These are phyloP conservation scores for Psilopogon haemacephalus DNA, from an alignment of 2,113 vertebrate genomes.

Conservation along the genomic window DNA sequence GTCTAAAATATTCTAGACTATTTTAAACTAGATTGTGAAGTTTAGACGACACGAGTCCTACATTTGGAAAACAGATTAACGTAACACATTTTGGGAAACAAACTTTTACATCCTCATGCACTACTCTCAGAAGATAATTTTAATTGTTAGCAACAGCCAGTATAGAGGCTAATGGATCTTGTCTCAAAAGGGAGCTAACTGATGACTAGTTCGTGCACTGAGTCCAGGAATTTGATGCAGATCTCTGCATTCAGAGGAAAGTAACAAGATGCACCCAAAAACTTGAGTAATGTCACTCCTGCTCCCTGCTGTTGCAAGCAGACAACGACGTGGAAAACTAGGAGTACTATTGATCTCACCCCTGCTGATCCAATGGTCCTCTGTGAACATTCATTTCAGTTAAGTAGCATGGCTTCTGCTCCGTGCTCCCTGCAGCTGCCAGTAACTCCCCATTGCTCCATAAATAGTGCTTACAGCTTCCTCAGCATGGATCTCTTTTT, in stretches of 20 bases:
- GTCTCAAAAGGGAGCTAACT: background rate
- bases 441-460: conserved; percentile 49
- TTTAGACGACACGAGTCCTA: background rate
- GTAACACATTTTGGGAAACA: background rate
- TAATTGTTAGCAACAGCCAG: background rate
- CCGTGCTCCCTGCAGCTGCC: conserved; percentile 20
- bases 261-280: conserved; percentile 45
- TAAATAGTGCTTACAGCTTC: conserved; percentile 55
- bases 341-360: conserved; percentile 45
- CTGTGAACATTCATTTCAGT: conserved; percentile 58
- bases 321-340: conserved; percentile 51
- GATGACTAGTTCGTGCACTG: background rate
- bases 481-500: conserved; percentile 44
- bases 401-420: conserved; percentile 56
- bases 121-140: background rate
- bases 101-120: background rate
- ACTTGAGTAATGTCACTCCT: conserved; percentile 19
- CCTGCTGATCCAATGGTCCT: conserved; percentile 54
- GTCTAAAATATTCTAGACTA: background rate
- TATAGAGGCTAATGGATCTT: background rate
- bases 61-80: background rate
- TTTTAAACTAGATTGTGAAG: background rate
- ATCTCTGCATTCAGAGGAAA: background rate
- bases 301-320: conserved; percentile 34
- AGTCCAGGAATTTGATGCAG: background rate